These are phyloP conservation scores for Otis tarda DNA, from an alignment of 2,113 vertebrate genomes.

Conservation along the genomic window DNA sequence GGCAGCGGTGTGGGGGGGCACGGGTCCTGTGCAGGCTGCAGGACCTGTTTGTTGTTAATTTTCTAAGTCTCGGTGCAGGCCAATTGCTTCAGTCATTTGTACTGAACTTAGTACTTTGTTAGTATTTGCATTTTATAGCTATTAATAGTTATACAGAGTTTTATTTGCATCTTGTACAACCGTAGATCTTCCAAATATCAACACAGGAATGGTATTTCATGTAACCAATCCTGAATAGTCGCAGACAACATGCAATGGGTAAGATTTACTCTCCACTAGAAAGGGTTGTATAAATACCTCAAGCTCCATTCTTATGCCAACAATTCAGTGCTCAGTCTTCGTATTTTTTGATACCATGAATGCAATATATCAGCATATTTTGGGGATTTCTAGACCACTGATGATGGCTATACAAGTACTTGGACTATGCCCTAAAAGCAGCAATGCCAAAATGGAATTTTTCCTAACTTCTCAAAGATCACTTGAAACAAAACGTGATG, in stretches of 20 bases:
- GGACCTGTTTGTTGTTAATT: neutral
- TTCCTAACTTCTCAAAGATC: neutral
- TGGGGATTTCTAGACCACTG: neutral
- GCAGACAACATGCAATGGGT: neutral
- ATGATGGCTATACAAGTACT: neutral
- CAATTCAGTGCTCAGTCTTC: neutral
- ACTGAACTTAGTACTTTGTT: neutral
- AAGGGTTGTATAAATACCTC: slow-evolving; percentile 24
- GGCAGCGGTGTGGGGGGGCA: rapidly evolving
- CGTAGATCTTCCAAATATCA: neutral
- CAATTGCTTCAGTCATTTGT: neutral
- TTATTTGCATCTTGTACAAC: neutral
- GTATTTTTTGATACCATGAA: neutral
- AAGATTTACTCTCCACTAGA: neutral
- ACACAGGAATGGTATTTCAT: neutral
- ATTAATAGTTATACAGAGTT: neutral
- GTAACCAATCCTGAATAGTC: neutral
- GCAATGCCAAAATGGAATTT: neutral
- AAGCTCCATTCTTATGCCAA: neutral
- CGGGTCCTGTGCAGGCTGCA: neutral
- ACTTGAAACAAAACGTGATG: neutral
- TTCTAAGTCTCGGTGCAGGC: neutral
- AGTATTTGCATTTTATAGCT: neutral
- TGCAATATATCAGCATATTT: neutral
- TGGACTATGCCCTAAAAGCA: neutral